A percentile compares a stretch with the other conserved stretches of the same genome.
These are phyloP conservation scores for Parotocinclus haroldoi DNA, from an alignment of 2,797 vertebrate species.

Conservation along the genomic window DNA sequence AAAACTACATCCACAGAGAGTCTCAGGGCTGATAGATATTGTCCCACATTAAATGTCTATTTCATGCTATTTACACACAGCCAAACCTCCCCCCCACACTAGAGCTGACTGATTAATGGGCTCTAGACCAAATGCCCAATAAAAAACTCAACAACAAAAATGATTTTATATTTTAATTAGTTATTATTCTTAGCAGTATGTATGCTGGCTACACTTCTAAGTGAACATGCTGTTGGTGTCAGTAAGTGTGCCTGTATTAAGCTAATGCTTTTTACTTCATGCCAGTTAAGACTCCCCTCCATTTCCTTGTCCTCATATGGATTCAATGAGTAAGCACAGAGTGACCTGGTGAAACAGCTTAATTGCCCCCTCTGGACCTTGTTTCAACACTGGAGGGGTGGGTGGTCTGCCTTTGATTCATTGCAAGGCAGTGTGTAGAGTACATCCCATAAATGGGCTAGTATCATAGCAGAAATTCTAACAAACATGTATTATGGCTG, in stretches of 20 bases:
- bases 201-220: conserved; percentile 24
- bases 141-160: too few species aligned
- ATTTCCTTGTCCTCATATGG: conserved; percentile 31
- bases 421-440: conserved; percentile 29
- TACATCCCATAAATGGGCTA: conserved; percentile 45
- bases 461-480: conserved; percentile 1
- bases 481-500: conserved; percentile 38
- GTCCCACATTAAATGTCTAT: conserved; percentile 4
- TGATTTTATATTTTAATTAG: too few species aligned
- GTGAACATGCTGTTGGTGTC: conserved; percentile 26
- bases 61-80: conserved; percentile 16
- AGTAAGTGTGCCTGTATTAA: conserved; percentile 25
- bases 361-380: conserved; percentile 56
- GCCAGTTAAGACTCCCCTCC: conserved; percentile 28
- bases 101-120: conserved; percentile 38
- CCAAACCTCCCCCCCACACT: conserved; percentile 10
- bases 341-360: conserved; percentile 57
- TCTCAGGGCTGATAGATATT: too few species aligned
- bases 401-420: conserved; percentile 59
- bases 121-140: conserved; percentile 34
- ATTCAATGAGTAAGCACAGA: conserved; percentile 57
- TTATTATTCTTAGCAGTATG: too few species aligned
- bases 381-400: conserved; percentile 53
- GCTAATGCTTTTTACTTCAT: conserved; percentile 37
- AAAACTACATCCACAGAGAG: too few species aligned